Evolutionary conservation across 2,888 invertebrate genomes (phyloP), one percentile per base, ranked within the genome.

Genomic region (Conistra vaccinii): DNA sequence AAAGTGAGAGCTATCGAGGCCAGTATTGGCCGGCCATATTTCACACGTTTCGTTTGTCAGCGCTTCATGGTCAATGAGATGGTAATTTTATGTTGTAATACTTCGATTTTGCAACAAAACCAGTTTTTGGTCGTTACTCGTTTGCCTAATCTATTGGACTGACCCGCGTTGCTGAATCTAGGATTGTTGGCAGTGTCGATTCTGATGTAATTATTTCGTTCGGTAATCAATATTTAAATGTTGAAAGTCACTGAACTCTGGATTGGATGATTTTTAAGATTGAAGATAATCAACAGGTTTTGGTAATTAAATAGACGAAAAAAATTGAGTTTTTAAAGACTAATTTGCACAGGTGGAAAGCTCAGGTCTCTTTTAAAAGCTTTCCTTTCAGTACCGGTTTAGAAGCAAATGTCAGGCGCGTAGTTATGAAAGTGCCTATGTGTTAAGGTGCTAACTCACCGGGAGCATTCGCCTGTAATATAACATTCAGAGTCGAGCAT

Each of bases 1-100:
- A 93, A 94, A 94, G 93, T 93, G 93, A 94, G 93, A 93, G 92
- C 89, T 89, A 89, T 88, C 84, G 89, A 91, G 92, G 92, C 89
- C 91, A 83, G 83, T 76, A 63, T 68, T 79, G 87, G 83, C 81
- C 81, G 76, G 78, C 74, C 87, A 86, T 85, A 89, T 89, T 90
- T 90, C 90, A 88, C 89, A 90, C 80, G 85, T 90, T 86, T 81
- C 85, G 70, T 73, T 81, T 89, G 89, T 89, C 85, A 86, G 73
- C 79, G 76, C 86, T 89, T 89, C 91, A 92, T 89, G 93, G 92
- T 92, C 93, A 93, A 92, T 93, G 90, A 92, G 90, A 93, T 93
- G 92, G 86, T 92, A 91, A 92, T 92, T 85, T 88, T 83, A 89
- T 93, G 89, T 92, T 84, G 90, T 92, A 92, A 93, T 89, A 83